Evolutionary conservation across 2,888 invertebrate species (phyloP).

Genomic region (Atherix ibis): DNA sequence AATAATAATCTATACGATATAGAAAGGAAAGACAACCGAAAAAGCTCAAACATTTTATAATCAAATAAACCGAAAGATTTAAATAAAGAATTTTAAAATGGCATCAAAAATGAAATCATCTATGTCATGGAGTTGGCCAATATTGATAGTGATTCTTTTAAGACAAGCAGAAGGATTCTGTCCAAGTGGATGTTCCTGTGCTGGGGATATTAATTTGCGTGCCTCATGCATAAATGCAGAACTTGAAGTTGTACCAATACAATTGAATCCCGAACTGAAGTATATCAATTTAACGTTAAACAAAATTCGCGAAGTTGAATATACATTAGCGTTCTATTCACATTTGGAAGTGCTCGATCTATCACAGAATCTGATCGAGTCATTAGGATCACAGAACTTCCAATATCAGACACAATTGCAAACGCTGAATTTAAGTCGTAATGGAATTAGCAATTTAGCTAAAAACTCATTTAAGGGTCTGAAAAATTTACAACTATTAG

Average conservation of each 20-base stretch:
- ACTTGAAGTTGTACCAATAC: constrained; percentile 74
- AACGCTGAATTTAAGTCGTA: constrained; percentile 60
- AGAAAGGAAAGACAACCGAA: no score
- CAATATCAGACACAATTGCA: constrained; percentile 58
- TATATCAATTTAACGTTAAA: constrained; percentile 74
- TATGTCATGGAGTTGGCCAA: constrained; percentile 2
- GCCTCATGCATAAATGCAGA: constrained; percentile 63
- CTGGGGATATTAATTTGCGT: constrained; percentile 57
- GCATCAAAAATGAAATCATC: constrained; percentile 4
- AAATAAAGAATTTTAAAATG: no score
- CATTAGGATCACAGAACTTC: constrained; percentile 68
- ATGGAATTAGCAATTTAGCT: constrained; percentile 51
- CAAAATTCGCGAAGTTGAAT: constrained; percentile 60
- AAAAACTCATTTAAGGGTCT: constrained; percentile 65
- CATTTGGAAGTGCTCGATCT: constrained; percentile 67
- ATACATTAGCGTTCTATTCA: constrained; percentile 64
- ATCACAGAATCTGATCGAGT: constrained; percentile 63
- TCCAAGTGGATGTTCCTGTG: constrained; percentile 66
- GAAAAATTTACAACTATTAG: constrained; percentile 46
- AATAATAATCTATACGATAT: no score
- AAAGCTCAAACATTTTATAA: no score
- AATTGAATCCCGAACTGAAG: constrained; percentile 72
- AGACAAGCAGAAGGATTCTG: constrained; percentile 42
- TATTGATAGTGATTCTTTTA: constrained; percentile 2
- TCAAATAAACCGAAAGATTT: no score